Base-by-base conservation (phyloP, 2,888 invertebrate genomes). In the Nebria brevicollis region DNA sequence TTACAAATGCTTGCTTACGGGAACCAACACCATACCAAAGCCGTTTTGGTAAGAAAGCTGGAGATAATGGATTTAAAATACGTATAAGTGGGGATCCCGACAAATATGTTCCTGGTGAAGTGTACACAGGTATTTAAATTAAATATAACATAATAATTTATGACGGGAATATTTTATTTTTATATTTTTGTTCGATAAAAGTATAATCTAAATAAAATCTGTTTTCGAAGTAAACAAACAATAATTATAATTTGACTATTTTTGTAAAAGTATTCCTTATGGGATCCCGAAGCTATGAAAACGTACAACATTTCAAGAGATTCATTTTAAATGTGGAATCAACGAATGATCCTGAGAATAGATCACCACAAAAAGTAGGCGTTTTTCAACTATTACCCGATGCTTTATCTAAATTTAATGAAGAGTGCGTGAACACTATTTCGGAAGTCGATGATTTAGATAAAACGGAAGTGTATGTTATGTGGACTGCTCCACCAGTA, bases 401-500 rank as follows among this genome's bases (percentile, higher is more conserved):
- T 85, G 91, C 92, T 10, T 88, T 93, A 70, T 91, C 92, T 26
- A 91, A 89, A 85, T 97, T 96, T 88, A 94, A 95, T 84, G 95
- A 96, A 83, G 93, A 93, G 84, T 98, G 98, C 89, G 93, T 95
- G 41, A 96, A 97, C 87, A 94, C 97, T 0, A 93, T 98, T 2
- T 92, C 94, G 0, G 96, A 97, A 87, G 93, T 94, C 0, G 95
- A 95, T 83, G 93, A 94, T 85, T 90, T 94, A 78, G 93, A 94
- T 8, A 97, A 97, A 89, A 94, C 95, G 0, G 95, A 96, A 87
- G 93, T 97, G 8, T 94, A 95, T 87, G 95, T 97, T 83, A 93
- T 95, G 91, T 98, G 98, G 98, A 95, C 94, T 74, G 96, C 98
- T 13, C 98, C 98, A 0, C 92, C 94, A 13, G 90, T 94, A 8